A percentile compares a stretch with the other conserved stretches of the same genome.
Conservation (phyloP, 2,113 vertebrate genomes). For the Onychorhynchus coronatus region DNA sequence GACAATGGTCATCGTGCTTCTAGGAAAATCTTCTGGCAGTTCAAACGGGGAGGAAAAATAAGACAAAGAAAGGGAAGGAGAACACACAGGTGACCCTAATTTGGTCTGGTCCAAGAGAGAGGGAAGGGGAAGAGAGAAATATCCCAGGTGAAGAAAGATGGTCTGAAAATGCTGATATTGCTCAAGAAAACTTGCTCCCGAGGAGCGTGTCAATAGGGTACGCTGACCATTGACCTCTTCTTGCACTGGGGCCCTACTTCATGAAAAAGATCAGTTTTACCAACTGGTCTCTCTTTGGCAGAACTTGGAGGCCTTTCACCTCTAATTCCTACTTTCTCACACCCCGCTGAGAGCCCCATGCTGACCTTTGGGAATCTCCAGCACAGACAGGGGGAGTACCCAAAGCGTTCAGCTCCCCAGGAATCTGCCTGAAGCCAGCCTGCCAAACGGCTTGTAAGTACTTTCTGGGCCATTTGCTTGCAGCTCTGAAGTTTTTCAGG, state of each 20-base stretch:
- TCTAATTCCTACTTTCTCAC: not conserved
- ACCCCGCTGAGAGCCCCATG: fast-evolving
- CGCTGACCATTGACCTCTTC: not conserved
- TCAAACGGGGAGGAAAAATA: fast-evolving
- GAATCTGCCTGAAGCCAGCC: not conserved
- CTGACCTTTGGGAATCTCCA: not conserved
- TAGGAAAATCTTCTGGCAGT: not conserved
- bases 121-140: not conserved
- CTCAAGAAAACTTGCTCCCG: not conserved
- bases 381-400: not conserved
- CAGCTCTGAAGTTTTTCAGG: not conserved
- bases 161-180: not conserved
- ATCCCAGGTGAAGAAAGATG: not conserved
- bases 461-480: not conserved
- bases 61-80: not conserved
- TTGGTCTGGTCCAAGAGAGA: not conserved
- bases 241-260: not conserved
- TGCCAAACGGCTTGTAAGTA: not conserved
- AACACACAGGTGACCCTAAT: not conserved
- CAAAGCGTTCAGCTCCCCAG: fast-evolving
- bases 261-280: not conserved
- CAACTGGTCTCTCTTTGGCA: fast-evolving
- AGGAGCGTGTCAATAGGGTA: not conserved
- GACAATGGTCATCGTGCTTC: not conserved
- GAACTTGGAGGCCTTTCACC: not conserved